phyloP scores from a whole-genome alignment of 2,888 invertebrate species.

The Pyrochroa serraticornis region DNA sequence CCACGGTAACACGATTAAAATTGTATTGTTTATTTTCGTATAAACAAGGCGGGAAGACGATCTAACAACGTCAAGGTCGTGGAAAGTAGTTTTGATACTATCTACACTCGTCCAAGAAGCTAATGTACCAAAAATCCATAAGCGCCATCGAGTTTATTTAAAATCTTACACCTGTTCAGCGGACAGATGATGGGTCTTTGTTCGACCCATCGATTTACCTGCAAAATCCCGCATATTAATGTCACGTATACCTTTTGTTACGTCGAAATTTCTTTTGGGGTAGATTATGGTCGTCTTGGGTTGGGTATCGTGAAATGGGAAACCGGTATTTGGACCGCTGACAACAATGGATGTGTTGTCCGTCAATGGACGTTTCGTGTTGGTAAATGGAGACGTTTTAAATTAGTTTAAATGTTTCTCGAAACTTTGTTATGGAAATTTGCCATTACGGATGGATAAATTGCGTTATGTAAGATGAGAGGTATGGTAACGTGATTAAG shows the following conservation, averaged over 20 bases:
- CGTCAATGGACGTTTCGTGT: no score
- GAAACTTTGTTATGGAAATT: background rate
- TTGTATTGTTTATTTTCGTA: constrained; percentile 30
- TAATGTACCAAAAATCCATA: no score
- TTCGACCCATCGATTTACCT: background rate
- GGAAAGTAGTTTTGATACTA: constrained; percentile 49
- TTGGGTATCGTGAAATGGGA: background rate
- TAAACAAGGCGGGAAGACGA: constrained; percentile 52
- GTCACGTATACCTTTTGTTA: background rate
- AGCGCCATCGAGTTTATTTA: no score
- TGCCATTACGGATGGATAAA: no score
- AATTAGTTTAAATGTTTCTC: no score
- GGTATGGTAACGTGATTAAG: constrained; percentile 14
- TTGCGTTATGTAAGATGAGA: background rate
- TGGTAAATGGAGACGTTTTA: no score
- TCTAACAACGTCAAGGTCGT: constrained; percentile 50
- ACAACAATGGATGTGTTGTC: no score
- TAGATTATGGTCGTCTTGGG: background rate
- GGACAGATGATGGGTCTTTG: constrained; percentile 18
- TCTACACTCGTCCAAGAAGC: background rate
- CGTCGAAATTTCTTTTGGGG: background rate
- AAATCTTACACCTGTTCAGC: constrained; percentile 15
- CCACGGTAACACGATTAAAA: background rate
- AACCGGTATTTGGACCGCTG: no score
- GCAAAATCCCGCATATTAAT: background rate